Evolutionary conservation across 2,888 invertebrate species (phyloP), one percentile per base, ranked within the genome.

Genomic region (Scaptodrosophila latifasciaeformis): DNA sequence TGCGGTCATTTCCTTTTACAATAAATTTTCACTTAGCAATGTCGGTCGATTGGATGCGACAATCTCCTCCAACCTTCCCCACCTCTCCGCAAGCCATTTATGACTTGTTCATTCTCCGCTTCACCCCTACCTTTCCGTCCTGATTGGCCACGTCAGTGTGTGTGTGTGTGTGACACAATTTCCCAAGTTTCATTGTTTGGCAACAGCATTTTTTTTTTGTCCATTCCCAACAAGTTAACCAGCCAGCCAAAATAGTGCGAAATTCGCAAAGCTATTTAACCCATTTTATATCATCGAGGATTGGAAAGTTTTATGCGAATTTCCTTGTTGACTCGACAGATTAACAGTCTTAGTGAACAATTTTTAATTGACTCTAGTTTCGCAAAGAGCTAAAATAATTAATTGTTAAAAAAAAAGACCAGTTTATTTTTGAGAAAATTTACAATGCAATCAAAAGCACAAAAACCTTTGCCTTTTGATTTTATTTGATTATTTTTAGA

Each of bases 11-110:
- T 76, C 77, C 75, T 75, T 65, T 66, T 27, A 49, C 67, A 75
- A 72, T 76, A 77, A 72, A 71, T 76, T 75, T 72, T 63, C 75
- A 70, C 70, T 69, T 70, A 69, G 69, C 74, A 69, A 72, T 76
- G 74, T 72, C 70, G 67, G 65, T 62, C 59, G 67, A 44, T 47
- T 24, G 46, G 61, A 59, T 27, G 43, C 18, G 29, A 17, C 39
- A 50, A 7, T 15, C 15, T 34, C 45, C 24, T 31, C 47, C 47
- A 37, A 29, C 10, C 31, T n/a, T 3, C 3, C n/a, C 5, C 6
- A n/a, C 39, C 39, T 9, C 17, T 24, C 13, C 12, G 46, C 45
- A 65, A 63, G 63, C 60, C 60, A 66, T 65, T 49, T 47, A 55
- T 53, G 52, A 54, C 42, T 13, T 27, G 45, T 17, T 35, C 27